Evolutionary conservation across 2,888 invertebrate genomes (phyloP), one percentile per base, ranked within the genome.

Genomic region (Cerceris rybyensis): DNA sequence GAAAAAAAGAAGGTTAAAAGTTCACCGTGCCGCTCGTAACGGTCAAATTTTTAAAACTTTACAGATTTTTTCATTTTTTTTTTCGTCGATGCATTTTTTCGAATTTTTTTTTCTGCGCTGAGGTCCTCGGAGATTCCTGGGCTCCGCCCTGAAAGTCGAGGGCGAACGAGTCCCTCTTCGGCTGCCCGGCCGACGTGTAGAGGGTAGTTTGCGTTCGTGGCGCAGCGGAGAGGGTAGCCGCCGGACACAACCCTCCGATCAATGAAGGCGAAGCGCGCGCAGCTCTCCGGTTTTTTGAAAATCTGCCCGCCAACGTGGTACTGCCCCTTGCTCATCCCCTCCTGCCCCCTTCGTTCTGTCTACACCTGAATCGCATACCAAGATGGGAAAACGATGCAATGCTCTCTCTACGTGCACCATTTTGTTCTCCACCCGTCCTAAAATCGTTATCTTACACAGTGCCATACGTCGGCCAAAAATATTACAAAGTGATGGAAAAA

Each of bases 241-340:
- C 80, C 82, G 86, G 87, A 84, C 85, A 87, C 85, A 82, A 83
- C 85, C 87, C 78, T 74, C 80, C 91, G 91, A 91, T 91, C 91
- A 90, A 91, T 91, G 91, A 91, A 91, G 90, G 88, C 82, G 87
- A 88, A 84, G 91, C 91, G 91, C 91, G 91, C 91, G 91, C 91
- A 91, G 83, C 88, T 86, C 84, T 86, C 81, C 83, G 88, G 84
- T 91, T 91, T 91, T 91, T 91, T 91, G 91, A 91, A 91, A 91
- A 89, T 91, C 88, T 88, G 82, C 90, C 90, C 91, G 91, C 91
- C 91, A 91, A 91, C 91, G 84, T 87, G 80, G 80, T 82, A 65
- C 85, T 86, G 82, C 87, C 83, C 83, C 85, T 85, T 85, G 80
- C 81, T 77, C 72, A 63, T 82, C 85, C 84, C 81, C 75, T 70